Conservation (phyloP, 2,797 vertebrate species). For the Chaunax sp. region DNA sequence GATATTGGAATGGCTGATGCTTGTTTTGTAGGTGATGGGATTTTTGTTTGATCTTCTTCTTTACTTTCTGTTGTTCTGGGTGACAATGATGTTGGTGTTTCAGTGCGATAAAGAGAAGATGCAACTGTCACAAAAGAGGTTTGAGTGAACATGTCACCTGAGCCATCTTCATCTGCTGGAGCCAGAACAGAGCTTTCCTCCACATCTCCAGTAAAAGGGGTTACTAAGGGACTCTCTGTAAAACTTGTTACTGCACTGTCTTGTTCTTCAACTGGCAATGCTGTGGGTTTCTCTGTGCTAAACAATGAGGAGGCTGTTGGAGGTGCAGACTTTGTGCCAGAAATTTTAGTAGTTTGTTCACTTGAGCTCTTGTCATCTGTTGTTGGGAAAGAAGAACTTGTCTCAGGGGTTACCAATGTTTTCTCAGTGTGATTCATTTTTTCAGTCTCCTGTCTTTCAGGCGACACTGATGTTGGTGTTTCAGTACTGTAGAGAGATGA, state of each 20-base stretch:
- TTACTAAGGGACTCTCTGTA: background rate
- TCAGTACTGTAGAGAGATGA: conserved; percentile 20
- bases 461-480: background rate
- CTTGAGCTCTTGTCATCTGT: conserved; percentile 4
- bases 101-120: conserved; percentile 16
- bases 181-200: background rate
- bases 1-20: background rate
- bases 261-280: background rate
- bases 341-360: background rate
- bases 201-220: background rate
- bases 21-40: background rate
- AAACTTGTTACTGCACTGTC: background rate
- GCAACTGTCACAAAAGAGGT: background rate
- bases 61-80: background rate
- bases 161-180: background rate
- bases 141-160: background rate
- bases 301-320: background rate
- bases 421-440: background rate
- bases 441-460: background rate
- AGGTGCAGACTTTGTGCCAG: too few relatives aligned
- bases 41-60: background rate
- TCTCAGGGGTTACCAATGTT: background rate
- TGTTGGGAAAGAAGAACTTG: background rate
- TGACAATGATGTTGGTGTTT: conserved; percentile 10
- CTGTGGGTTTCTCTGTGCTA: background rate